These are phyloP conservation scores for Latheticus oryzae DNA, from an alignment of 2,888 invertebrate species.

Conservation along the genomic window DNA sequence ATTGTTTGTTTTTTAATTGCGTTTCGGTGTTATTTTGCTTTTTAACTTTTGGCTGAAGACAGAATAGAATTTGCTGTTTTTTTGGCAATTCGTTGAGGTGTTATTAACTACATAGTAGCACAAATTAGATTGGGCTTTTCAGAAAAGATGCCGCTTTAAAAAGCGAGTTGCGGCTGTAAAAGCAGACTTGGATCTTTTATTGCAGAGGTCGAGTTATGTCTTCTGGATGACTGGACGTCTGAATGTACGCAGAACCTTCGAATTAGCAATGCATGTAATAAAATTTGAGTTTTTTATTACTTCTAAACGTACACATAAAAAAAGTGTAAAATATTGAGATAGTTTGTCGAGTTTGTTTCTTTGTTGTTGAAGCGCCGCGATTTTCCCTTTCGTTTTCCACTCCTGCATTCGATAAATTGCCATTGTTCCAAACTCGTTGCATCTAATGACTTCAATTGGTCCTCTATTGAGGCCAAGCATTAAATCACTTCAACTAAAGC, in stretches of 20 bases:
- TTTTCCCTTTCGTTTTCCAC: no score
- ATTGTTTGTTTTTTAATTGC: slow-evolving; percentile 29
- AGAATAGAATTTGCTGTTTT: slow-evolving; percentile 3
- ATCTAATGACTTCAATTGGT: slow-evolving; percentile 5
- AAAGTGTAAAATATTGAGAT: no score
- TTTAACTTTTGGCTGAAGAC: slow-evolving; percentile 6
- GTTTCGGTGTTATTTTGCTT: slow-evolving; percentile 25
- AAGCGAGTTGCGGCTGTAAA: slow-evolving; percentile 53
- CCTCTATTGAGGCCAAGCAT: background rate
- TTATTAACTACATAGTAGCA: slow-evolving; percentile 34
- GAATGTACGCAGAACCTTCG: slow-evolving; percentile 35
- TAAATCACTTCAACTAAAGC: slow-evolving; percentile 15
- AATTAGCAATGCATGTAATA: slow-evolving; percentile 44
- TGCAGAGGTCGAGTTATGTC: slow-evolving; percentile 51
- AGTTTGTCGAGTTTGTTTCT: no score
- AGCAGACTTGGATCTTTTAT: slow-evolving; percentile 53
- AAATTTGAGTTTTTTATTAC: slow-evolving; percentile 42
- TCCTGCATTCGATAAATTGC: slow-evolving; percentile 1
- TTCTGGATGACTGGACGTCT: slow-evolving; percentile 53
- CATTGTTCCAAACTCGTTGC: slow-evolving; percentile 1
- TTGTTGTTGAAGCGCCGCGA: background rate
- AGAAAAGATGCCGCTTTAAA: slow-evolving; percentile 24
- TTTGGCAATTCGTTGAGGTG: slow-evolving; percentile 14
- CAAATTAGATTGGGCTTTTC: slow-evolving; percentile 31
- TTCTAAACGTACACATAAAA: slow-evolving; percentile 27